Base-by-base conservation (phyloP, 2,113 vertebrate species). In the Geococcyx californianus region DNA sequence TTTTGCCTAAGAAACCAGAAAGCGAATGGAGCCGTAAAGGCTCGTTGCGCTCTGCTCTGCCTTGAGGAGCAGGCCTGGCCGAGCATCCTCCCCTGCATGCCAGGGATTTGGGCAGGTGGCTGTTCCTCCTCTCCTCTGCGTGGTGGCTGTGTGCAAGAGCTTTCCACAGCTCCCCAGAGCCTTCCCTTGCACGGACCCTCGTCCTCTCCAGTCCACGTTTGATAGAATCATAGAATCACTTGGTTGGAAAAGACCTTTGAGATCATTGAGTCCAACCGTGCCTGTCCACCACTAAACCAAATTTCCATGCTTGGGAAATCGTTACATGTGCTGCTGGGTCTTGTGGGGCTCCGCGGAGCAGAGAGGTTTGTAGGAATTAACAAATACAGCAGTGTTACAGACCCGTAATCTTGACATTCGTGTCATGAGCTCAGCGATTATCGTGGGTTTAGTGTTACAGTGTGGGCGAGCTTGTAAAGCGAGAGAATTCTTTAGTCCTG, bases 51-150 rank as follows among this genome's bases (percentile, higher is more conserved):
- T 82, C 60, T 31, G 11, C 25, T 10, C 52, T 91, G 56, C 24
- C 88, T 73, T 47, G 47, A 58, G 67, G 18, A 59, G 26, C n/a
- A 66, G 47, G 54, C 54, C n/a, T 0, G 2, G 16, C 47, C 33
- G 23, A 8, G 49, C 5, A 3, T 51, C 29, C 19, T 62, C 16
- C 55, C 13, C 28, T 8, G 5, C 0, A 0, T 21, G 11, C 40
- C n/a, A 16, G 40, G 55, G 49, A 4, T 54, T 20, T 51, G 34
- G 29, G 74, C 47, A 58, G 60, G 2, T 9, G 29, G 7, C 38
- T 7, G 16, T 12, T 33, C 64, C 31, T 78, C 44, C 36, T 25
- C 6, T 8, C 0, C 24, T 7, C 31, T 19, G 26, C 15, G 12
- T 16, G 28, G 31, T 51, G 60, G 25, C 79, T 47, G 7, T 19